Conservation (phyloP, 2,113 vertebrate genomes). For the Piaya cayana region DNA sequence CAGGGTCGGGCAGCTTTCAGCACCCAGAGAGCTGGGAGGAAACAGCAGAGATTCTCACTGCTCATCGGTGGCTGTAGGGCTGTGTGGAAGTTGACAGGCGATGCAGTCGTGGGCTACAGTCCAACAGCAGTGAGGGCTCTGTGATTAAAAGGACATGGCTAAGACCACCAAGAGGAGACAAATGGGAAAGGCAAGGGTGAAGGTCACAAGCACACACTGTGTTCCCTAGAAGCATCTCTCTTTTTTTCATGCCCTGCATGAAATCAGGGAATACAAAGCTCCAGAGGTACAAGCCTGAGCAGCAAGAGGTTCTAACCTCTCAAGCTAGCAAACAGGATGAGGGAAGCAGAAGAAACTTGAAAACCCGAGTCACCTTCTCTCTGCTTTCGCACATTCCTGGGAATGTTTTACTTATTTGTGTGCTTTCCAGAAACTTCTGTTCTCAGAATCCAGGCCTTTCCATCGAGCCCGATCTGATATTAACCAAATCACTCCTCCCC, state of each 20-base stretch:
- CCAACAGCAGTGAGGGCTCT: background rate
- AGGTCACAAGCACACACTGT: background rate
- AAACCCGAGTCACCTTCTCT: background rate
- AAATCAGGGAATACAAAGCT: background rate
- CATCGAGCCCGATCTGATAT: constrained; percentile 12
- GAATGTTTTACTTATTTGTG: constrained; percentile 36
- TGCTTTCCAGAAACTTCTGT: constrained; percentile 46
- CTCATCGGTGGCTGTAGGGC: background rate
- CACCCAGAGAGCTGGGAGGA: background rate
- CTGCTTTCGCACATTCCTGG: background rate
- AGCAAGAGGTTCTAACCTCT: background rate
- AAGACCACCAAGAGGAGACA: background rate
- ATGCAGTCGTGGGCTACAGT: background rate
- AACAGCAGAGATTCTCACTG: background rate
- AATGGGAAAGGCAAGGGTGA: background rate
- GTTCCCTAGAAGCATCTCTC: background rate
- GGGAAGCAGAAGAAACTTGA: background rate
- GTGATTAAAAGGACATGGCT: background rate
- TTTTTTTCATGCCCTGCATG: background rate
- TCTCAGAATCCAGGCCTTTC: constrained; percentile 49
- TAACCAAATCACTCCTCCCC: background rate
- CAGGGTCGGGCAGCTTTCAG: background rate
- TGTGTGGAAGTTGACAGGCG: background rate
- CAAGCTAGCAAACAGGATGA: background rate
- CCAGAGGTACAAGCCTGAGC: background rate